phyloP scores from a whole-genome alignment of 2,797 vertebrate species.

The Myiothlypis chrysogaster region DNA sequence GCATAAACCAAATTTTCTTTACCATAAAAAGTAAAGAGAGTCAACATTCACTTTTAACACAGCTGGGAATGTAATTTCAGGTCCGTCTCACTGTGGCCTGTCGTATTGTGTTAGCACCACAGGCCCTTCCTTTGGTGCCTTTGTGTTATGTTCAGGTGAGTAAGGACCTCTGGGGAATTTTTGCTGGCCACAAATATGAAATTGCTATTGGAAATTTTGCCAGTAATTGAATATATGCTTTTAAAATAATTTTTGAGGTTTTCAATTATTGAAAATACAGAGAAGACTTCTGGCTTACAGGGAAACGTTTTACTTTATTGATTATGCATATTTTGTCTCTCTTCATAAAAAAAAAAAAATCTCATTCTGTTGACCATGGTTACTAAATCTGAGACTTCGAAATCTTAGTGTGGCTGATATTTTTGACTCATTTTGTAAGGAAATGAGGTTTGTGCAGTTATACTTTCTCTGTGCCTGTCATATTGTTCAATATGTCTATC shows the following conservation, averaged over 20 bases:
- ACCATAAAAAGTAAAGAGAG: neutral
- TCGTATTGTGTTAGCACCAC: neutral
- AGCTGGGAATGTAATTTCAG: neutral
- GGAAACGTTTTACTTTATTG: neutral
- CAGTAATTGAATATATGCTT: neutral
- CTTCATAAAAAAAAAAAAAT: neutral
- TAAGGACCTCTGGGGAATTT: neutral
- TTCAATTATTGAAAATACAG: neutral
- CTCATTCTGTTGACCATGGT: neutral
- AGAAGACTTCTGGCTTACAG: neutral
- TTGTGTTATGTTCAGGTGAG: neutral
- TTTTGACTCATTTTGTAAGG: neutral
- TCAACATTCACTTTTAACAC: neutral
- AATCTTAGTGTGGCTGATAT: neutral
- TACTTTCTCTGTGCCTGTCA: neutral
- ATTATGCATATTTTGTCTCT: accelerated
- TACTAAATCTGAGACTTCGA: neutral
- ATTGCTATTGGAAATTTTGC: neutral
- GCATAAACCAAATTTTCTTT: neutral
- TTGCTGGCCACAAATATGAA: neutral
- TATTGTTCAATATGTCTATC: neutral
- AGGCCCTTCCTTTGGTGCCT: neutral
- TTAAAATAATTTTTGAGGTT: neutral
- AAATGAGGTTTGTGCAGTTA: neutral
- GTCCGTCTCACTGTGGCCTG: neutral